Base-by-base conservation (phyloP, 2,113 vertebrate species). In the Mionectes macconnelli region DNA sequence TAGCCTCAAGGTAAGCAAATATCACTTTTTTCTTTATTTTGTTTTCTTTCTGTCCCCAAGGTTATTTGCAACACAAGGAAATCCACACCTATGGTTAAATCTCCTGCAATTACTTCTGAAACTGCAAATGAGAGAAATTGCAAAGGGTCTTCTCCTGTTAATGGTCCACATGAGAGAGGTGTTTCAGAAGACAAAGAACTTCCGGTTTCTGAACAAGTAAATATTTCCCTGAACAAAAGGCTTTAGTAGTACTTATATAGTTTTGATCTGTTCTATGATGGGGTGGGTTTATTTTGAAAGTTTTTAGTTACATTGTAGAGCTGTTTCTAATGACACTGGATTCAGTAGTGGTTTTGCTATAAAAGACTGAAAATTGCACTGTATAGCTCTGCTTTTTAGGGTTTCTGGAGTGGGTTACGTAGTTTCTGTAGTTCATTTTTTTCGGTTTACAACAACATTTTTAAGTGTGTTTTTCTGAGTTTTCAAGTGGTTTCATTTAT, bases 81-180 rank as follows among this genome's bases (percentile, higher is more conserved):
- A 80, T 89, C 96, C 31, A 10, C 98, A 78, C 97, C 97, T 63
- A 96, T 86, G 2, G 97, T 97, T 96, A 98, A 98, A 95, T 78
- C 96, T 91, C 95, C 95, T 83, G 91, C 96, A 69, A 5, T 97
- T 91, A 77, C 90, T 81, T 94, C 96, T 89, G 98, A 98, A 97
- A 97, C 96, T 42, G 98, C 98, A 72, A 93, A 97, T 94, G 98
- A 97, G 90, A 98, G 97, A 92, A 98, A 96, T 95, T 97, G 97
- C 69, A 98, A 98, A 88, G 97, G 83, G 35, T 97, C 98, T 63
- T 83, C 96, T 87, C 95, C 96, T 89, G 86, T 94, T 50, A 98
- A 96, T 94, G 97, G 92, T 63, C 97, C 87, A 8, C 97, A 97
- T 83, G 94, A 97, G 64, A 97, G 94, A 89, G 55, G 45, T 79